A percentile compares a stretch with the other conserved stretches of the same genome.
Conservation (phyloP, 2,797 vertebrate genomes). For the Bovichtus diacanthus region DNA sequence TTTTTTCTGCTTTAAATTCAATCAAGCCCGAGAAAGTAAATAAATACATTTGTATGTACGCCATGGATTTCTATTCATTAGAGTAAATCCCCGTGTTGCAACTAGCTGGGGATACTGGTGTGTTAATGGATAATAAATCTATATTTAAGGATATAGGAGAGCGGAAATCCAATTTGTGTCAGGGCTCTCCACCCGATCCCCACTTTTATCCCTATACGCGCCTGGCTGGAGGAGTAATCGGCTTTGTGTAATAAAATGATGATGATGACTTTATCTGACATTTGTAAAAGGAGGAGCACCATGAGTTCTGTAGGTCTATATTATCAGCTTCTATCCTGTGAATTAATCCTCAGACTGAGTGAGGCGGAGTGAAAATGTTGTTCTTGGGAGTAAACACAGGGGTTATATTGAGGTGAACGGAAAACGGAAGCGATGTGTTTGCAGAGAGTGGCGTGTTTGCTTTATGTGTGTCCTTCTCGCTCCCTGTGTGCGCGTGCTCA, state of each 20-base stretch:
- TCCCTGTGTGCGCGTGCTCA: background rate
- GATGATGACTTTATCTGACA: constrained; percentile 89
- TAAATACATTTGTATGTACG: constrained; percentile 44
- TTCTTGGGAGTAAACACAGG: constrained; percentile 72
- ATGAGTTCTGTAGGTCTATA: constrained; percentile 78
- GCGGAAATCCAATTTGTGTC: constrained; percentile 83
- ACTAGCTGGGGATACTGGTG: constrained; percentile 63
- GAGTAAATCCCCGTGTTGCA: constrained; percentile 67
- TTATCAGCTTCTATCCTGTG: constrained; percentile 77
- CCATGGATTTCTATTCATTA: constrained; percentile 68
- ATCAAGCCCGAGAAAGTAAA: constrained; percentile 51
- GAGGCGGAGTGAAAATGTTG: constrained; percentile 72
- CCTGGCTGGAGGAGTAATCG: constrained; percentile 82
- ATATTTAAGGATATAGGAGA: constrained; percentile 84
- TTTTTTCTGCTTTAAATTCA: constrained; percentile 49
- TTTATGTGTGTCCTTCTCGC: constrained; percentile 13
- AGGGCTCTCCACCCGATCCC: constrained; percentile 77
- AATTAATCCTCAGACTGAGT: constrained; percentile 76
- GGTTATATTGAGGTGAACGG: constrained; percentile 74
- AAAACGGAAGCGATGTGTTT: constrained; percentile 62
- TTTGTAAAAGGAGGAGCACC: constrained; percentile 80
- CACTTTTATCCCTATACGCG: constrained; percentile 77
- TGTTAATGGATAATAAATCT: constrained; percentile 84
- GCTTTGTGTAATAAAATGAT: constrained; percentile 86
- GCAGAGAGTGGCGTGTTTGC: constrained; percentile 56